phyloP scores from a whole-genome alignment of 2,797 vertebrate species.

The Poeciliopsis presidionis region DNA sequence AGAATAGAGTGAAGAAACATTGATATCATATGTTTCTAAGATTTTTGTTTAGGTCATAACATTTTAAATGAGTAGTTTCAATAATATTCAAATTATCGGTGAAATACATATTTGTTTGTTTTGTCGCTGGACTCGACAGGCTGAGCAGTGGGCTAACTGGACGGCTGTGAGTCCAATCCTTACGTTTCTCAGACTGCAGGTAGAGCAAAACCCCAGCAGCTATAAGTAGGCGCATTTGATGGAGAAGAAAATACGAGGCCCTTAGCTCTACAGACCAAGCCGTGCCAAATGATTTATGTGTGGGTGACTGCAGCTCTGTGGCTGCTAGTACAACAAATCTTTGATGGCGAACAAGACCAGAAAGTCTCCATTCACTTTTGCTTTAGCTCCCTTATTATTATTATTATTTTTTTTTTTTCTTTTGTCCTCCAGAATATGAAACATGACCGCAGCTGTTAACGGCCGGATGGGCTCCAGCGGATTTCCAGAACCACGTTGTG shows the following conservation, averaged over 20 bases:
- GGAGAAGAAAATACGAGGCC: not conserved
- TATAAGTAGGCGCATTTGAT: not conserved
- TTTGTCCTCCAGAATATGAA: not conserved
- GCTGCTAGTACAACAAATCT: not conserved
- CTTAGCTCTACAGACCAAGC: not conserved
- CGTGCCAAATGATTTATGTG: not conserved
- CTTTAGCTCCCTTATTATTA: not conserved
- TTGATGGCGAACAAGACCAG: not conserved
- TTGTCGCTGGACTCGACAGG: not conserved
- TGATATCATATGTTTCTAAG: no score
- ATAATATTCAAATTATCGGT: not conserved
- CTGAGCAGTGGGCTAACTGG: not conserved
- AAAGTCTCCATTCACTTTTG: not conserved
- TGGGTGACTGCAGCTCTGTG: not conserved
- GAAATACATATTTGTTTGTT: not conserved
- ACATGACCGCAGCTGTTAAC: not conserved
- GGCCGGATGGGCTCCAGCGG: not conserved
- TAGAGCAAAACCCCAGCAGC: not conserved
- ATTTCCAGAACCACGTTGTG: not conserved
- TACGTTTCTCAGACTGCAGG: not conserved
- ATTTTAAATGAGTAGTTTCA: not conserved
- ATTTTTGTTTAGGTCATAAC: no score
- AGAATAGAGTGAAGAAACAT: not conserved
- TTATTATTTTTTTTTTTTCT: no score
- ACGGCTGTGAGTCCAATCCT: not conserved